Conservation (phyloP, 2,888 invertebrate species). For the Tineola bisselliella region DNA sequence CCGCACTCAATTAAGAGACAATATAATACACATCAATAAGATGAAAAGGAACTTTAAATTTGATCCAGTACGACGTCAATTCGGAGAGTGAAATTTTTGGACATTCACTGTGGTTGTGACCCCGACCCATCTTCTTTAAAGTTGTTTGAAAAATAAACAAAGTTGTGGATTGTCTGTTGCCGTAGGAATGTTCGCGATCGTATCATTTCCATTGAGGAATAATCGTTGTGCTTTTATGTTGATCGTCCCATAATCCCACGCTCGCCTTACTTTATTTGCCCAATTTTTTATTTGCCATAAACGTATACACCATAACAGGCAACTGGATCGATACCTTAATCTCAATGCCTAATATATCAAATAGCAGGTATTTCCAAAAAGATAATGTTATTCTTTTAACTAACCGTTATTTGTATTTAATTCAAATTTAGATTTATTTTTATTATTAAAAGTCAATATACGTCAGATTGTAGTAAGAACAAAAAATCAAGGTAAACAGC, state of each 20-base stretch:
- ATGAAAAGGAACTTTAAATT: neutral
- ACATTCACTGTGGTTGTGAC: neutral
- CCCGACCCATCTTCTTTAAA: neutral
- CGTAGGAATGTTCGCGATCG: constrained; percentile 18
- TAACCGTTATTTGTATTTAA: neutral
- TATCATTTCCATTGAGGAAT: constrained; percentile 21
- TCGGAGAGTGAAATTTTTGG: neutral
- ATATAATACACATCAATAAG: neutral
- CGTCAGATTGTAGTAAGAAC: neutral
- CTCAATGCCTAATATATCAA: neutral
- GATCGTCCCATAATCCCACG: constrained; percentile 45
- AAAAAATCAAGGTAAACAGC: neutral
- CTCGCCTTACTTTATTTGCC: constrained; percentile 38
- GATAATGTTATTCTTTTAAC: neutral
- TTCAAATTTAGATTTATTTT: neutral
- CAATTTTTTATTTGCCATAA: constrained; percentile 23
- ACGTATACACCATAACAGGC: constrained; percentile 34
- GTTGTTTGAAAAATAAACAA: neutral
- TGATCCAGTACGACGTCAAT: neutral
- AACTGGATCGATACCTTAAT: constrained; percentile 29
- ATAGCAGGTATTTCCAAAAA: neutral
- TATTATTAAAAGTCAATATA: too few relatives aligned
- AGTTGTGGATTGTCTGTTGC: neutral
- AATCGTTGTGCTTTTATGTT: constrained; percentile 27
- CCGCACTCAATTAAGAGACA: neutral